Evolutionary conservation across 2,113 vertebrate genomes (phyloP), one percentile per base, ranked within the genome.

Genomic region (Steatornis caripensis): DNA sequence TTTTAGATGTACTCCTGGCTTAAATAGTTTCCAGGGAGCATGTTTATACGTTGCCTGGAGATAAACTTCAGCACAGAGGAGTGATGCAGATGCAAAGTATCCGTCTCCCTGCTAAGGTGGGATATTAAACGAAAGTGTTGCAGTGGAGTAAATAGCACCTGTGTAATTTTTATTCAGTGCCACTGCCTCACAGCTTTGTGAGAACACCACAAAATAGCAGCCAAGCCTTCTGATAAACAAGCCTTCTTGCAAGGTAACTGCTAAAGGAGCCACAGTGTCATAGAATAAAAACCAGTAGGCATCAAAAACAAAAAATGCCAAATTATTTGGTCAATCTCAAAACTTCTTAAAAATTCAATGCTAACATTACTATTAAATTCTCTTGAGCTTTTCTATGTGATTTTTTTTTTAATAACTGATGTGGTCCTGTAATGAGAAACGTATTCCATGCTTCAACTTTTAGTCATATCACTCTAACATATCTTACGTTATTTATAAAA

Each of bases 1-100:
- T 92, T 96, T 92, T 95, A 95, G 71, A 72, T 82, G 49, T 87
- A 94, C 8, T 95, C 34, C 62, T 91, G 58, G 77, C 32, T 87
- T 89, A 85, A 97, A 95, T 69, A 89, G 41, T 57, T 96, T 91
- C 89, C 94, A 92, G 78, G 49, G 53, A 79, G 10, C 12, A 12
- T 22, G 3, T 92, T 88, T 92, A 54, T 76, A 57, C 4, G 11
- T 89, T 85, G 69, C 69, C 64, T 79, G 53, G 86, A 89, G 80
- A 93, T 79, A 93, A 87, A 78, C 36, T 87, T 85, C 79, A 82
- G 58, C 37, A 41, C 55, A 75, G 51, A 53, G 23, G 15, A 88
- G 41, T 11, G 48, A 57, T 72, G 57, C 36, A 84, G 65, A 58
- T 1, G 4, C 30, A 86, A 71, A 72, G 30, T 41, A 58, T 34